Percentiles rank a stretch among this genome's conserved stretches.
Conservation (phyloP, 37 sponge, comb jelly and placozoan genomes). For the Chondrosia reniformis region DNA sequence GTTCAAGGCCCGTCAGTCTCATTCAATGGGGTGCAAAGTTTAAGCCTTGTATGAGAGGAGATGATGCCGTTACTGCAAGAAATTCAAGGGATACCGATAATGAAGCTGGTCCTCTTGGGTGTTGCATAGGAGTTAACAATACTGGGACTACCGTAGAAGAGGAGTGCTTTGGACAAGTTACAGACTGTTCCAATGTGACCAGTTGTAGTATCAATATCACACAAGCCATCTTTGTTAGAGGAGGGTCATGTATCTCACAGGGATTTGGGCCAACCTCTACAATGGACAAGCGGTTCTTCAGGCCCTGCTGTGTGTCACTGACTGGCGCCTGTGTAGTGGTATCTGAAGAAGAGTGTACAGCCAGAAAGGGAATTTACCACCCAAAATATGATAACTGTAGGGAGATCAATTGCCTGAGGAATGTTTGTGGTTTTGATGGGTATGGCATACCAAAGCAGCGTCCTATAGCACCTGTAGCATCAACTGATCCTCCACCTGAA, state of each 20-base stretch:
- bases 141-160: slow-evolving; percentile 24
- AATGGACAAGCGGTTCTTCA: slow-evolving; percentile 43
- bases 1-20: slow-evolving; percentile 56
- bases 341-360: slow-evolving; percentile 53
- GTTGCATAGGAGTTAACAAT: slow-evolving; percentile 46
- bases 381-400: slow-evolving; percentile 45
- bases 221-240: neutral
- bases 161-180: slow-evolving; percentile 18
- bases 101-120: slow-evolving; percentile 29
- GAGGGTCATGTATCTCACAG: neutral
- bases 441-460: slow-evolving; percentile 24
- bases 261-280: neutral
- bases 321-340: slow-evolving; percentile 85
- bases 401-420: slow-evolving; percentile 78
- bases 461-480: neutral
- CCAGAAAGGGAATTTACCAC: slow-evolving; percentile 63
- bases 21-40: slow-evolving; percentile 86
- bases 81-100: slow-evolving; percentile 14
- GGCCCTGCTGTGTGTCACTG: slow-evolving; percentile 85
- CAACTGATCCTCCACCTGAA: slow-evolving; percentile 28
- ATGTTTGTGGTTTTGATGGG: slow-evolving; percentile 85
- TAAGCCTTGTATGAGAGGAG: slow-evolving; percentile 93
- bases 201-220: neutral
- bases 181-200: neutral
- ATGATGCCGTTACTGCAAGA: slow-evolving; percentile 56